Conservation (phyloP, 2,113 vertebrate genomes). For the Pipra filicauda region DNA sequence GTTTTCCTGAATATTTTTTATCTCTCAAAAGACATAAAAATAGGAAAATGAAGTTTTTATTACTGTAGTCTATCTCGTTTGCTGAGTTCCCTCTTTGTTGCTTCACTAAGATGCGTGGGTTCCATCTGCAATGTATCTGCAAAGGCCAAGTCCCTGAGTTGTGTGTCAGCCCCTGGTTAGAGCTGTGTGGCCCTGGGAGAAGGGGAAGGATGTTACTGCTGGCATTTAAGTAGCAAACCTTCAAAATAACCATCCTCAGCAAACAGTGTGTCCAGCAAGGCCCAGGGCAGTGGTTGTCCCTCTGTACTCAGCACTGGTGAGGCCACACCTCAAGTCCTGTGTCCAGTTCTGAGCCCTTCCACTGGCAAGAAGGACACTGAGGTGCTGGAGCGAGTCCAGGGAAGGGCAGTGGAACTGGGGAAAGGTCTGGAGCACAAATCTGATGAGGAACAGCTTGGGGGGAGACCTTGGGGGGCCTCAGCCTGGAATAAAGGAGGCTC, state of each 20-base stretch:
- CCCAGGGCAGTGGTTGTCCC: not conserved
- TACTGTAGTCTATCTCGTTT: not conserved
- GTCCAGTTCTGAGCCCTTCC: not conserved
- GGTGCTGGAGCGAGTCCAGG: not conserved
- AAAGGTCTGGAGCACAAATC: not conserved
- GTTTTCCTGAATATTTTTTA: not conserved
- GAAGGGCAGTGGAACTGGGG: not conserved
- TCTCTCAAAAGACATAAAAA: not conserved
- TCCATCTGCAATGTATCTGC: not conserved
- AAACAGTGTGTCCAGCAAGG: accelerated
- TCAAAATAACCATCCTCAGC: not conserved
- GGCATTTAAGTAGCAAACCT: not conserved
- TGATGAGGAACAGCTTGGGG: not conserved
- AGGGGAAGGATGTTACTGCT: not conserved
- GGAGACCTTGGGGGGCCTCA: not conserved
- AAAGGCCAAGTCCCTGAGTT: not conserved
- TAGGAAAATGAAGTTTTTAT: not conserved
- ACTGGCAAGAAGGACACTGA: not conserved
- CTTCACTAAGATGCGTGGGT: not conserved
- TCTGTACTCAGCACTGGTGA: no score
- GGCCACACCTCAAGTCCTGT: not conserved
- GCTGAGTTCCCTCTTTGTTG: not conserved
- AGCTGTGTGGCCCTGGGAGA: not conserved
- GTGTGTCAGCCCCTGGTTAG: not conserved
- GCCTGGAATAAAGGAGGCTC: not conserved